Evolutionary conservation across 2,888 invertebrate genomes (phyloP).

Genomic region (Ariolimax columbianus): DNA sequence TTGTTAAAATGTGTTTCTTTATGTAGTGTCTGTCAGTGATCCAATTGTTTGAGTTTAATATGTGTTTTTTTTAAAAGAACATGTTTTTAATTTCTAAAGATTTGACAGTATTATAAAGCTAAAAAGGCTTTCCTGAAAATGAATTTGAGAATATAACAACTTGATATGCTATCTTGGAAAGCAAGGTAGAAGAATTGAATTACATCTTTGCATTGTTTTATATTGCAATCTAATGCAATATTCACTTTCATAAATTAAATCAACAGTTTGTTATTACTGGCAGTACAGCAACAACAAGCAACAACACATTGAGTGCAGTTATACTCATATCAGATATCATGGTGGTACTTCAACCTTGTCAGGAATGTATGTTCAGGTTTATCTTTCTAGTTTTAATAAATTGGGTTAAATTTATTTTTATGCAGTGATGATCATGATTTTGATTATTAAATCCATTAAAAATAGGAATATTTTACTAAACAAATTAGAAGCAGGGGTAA

Average conservation of each 20-base stretch:
- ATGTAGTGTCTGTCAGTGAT: too few relatives aligned
- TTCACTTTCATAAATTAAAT: not conserved
- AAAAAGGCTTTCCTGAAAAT: too few relatives aligned
- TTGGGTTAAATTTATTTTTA: not conserved
- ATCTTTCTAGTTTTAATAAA: not conserved
- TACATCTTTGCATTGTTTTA: not conserved
- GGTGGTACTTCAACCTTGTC: not conserved
- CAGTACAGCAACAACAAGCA: not conserved
- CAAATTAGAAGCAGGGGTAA: not conserved
- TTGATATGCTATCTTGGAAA: not conserved
- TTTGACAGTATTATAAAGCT: too few relatives aligned
- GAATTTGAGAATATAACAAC: too few relatives aligned
- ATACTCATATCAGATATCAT: not conserved
- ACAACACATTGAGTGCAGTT: not conserved
- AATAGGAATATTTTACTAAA: not conserved
- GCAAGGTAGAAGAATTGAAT: not conserved
- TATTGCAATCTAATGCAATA: not conserved
- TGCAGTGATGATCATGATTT: too few relatives aligned
- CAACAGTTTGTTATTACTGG: conserved; percentile 37
- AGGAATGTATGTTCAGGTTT: not conserved
- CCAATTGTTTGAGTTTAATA: too few relatives aligned
- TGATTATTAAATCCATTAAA: not conserved
- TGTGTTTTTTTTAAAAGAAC: too few relatives aligned
- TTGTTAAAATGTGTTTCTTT: too few relatives aligned
- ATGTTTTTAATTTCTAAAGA: too few relatives aligned